Conservation (phyloP, 92 coral and sea anemone genomes). For the Epizoanthus scotinus region DNA sequence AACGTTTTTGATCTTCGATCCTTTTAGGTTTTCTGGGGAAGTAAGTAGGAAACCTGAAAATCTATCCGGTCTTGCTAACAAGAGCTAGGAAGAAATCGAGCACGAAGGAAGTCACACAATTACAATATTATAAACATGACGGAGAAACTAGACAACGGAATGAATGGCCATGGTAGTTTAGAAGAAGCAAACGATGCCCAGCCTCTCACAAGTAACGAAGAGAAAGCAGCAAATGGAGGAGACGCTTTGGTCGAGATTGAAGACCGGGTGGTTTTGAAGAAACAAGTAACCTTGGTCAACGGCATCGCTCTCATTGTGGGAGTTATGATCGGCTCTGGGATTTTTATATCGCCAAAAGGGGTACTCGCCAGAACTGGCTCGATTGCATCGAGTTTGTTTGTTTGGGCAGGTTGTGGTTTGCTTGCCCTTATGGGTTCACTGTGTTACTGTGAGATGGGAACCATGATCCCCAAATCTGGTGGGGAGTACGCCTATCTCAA, state of each 20-base stretch:
- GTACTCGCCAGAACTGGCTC: slow-evolving; percentile 82
- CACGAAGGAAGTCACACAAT: background rate
- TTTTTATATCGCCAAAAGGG: slow-evolving; percentile 95
- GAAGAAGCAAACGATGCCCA: slow-evolving; percentile 58
- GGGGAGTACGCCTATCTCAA: slow-evolving; percentile 90
- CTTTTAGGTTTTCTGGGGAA: background rate
- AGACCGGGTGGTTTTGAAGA: slow-evolving; percentile 68
- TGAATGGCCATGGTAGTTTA: slow-evolving; percentile 2
- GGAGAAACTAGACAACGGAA: slow-evolving; percentile 23
- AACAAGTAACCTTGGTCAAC: slow-evolving; percentile 83
- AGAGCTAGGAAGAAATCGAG: background rate
- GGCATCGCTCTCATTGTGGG: slow-evolving; percentile 95
- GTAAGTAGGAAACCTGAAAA: background rate
- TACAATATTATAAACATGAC: slow-evolving; percentile 32
- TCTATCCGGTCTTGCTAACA: too few relatives aligned
- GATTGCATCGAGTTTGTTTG: slow-evolving; percentile 81
- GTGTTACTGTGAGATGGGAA: slow-evolving; percentile 97
- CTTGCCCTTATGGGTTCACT: slow-evolving; percentile 92
- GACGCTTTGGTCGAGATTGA: slow-evolving; percentile 60
- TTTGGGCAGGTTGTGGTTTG: slow-evolving; percentile 96
- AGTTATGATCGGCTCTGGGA: slow-evolving; percentile 97
- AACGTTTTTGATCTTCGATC: background rate
- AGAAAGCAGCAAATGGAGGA: slow-evolving; percentile 71
- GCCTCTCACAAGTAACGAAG: slow-evolving; percentile 73
- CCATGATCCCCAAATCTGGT: slow-evolving; percentile 98